Conservation (phyloP, 2,113 vertebrate species). For the Sapajus apella region DNA sequence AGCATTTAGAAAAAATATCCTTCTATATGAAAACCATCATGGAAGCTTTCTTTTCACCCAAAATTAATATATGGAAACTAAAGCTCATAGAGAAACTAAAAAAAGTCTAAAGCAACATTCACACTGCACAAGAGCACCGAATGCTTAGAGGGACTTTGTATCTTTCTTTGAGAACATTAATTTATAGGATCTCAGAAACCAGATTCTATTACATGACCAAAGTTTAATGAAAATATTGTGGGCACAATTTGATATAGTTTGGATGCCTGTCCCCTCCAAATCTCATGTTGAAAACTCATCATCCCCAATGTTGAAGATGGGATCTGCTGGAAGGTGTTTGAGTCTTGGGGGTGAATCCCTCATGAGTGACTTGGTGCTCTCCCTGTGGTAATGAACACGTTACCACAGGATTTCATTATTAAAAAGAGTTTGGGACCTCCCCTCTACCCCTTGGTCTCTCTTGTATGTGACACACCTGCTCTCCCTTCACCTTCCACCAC, state of each 20-base stretch:
- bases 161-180: neutral
- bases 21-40: neutral
- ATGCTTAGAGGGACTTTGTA: neutral
- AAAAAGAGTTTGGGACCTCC: too few relatives aligned
- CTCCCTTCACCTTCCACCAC: too few relatives aligned
- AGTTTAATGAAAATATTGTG: constrained; percentile 5
- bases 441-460: too few relatives aligned
- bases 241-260: neutral
- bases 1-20: neutral
- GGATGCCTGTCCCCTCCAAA: too few relatives aligned
- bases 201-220: neutral
- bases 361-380: too few relatives aligned
- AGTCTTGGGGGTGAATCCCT: too few relatives aligned
- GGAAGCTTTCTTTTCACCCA: neutral
- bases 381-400: too few relatives aligned
- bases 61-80: neutral
- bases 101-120: neutral
- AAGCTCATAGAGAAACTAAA: neutral
- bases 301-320: too few relatives aligned
- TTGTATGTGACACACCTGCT: too few relatives aligned
- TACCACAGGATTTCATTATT: too few relatives aligned
- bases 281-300: too few relatives aligned
- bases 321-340: too few relatives aligned
- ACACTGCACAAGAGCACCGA: neutral
- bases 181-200: neutral